Conservation (phyloP, 2,113 vertebrate species). For the Herpailurus yagouaroundi region DNA sequence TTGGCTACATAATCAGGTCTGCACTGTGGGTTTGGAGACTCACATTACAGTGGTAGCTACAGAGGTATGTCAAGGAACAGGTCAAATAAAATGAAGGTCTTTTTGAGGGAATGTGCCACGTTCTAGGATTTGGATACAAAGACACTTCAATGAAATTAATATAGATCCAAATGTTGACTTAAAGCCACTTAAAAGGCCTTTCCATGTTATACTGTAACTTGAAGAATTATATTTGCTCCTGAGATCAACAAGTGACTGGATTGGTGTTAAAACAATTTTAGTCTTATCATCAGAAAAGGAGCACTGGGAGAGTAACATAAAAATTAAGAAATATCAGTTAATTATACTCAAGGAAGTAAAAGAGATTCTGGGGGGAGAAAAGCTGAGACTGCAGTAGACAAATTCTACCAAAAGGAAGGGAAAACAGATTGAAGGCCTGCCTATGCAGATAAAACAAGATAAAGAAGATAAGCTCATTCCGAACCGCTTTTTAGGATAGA, state of each 20-base stretch:
- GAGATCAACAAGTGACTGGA: background rate
- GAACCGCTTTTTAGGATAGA: background rate
- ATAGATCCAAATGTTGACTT: background rate
- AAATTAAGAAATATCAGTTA: background rate
- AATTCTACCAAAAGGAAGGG: background rate
- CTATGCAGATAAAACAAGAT: background rate
- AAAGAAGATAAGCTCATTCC: background rate
- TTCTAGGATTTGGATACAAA: background rate
- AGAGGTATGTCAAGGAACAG: background rate
- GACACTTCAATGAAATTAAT: background rate
- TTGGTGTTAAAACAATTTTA: background rate
- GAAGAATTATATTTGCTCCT: conserved; percentile 15
- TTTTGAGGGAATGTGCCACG: background rate
- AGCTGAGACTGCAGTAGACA: background rate
- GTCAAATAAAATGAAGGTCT: background rate
- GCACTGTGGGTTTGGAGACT: background rate
- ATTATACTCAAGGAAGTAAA: background rate
- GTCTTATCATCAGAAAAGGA: background rate
- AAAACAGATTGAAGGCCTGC: background rate
- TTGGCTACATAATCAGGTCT: background rate
- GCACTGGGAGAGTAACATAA: background rate
- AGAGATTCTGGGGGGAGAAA: background rate
- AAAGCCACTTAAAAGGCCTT: background rate
- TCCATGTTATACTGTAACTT: background rate
- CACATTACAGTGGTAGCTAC: background rate